Base-by-base conservation (phyloP, 2,797 vertebrate species). In the Hephaestus fuliginosus region DNA sequence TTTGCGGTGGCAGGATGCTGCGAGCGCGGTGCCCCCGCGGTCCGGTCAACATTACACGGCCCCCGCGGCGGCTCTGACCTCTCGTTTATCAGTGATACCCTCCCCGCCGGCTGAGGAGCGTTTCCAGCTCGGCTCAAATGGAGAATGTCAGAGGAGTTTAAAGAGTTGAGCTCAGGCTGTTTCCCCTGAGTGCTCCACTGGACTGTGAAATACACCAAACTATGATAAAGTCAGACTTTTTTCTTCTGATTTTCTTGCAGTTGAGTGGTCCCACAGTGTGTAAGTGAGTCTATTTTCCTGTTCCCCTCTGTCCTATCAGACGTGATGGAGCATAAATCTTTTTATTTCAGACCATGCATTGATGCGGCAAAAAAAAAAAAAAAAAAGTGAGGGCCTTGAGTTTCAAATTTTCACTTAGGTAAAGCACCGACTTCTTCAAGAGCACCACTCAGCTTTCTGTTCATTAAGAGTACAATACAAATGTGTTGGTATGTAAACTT, bases 11-110 rank as follows among this genome's bases (percentile, higher is more conserved):
- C 83, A 64, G 83, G 75, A 44, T 0, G 55, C 80, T 36, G 70
- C 3, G 2, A 73, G 48, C 20, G 33, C 25, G 0, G 4, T 17
- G 25, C 72, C 70, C 81, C 75, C 0, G 49, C 7, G 13, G 73
- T 17, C 46, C 1, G 22, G 53, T 53, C 76, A 67, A 77, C 74
- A 43, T 71, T 51, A 65, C 74, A 52, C 8, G 49, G 15, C 63
- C 83, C 82, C 72, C 3, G 2, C 14, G 15, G 75, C 1, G 41
- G 5, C 2, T 11, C 65, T 72, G 84, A 83, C 89, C 87, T 79
- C 84, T 80, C 76, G 22, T 85, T 86, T 89, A 89, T 80, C 87
- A 79, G 46, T 12, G 62, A 75, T 83, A 75, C 78, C 79, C 89
- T 77, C 85, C 79, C 88, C 72, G 12, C 71, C 6, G 63, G 81